Conservation (phyloP, 2,113 vertebrate species). For the Myotis yumanensis region DNA sequence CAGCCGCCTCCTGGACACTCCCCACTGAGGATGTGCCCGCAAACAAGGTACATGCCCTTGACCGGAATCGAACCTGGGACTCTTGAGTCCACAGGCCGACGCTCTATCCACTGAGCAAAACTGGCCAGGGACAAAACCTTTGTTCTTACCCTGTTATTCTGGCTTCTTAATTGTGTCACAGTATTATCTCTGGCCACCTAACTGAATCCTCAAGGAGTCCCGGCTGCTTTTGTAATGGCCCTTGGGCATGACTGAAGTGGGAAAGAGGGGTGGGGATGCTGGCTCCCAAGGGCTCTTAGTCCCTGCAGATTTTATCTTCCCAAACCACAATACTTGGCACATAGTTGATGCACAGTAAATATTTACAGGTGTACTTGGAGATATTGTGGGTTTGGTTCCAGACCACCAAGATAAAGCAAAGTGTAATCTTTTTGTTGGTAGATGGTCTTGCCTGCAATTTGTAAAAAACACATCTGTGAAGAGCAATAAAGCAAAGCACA, state of each 20-base stretch:
- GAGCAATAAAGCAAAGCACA: not conserved
- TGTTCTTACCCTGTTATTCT: not conserved
- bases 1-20: too few species aligned
- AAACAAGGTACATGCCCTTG: too few species aligned
- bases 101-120: too few species aligned
- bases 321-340: not conserved
- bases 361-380: not conserved
- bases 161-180: conserved; percentile 2
- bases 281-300: not conserved
- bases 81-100: too few species aligned
- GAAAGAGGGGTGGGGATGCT: not conserved
- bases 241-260: not conserved
- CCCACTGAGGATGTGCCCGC: too few species aligned
- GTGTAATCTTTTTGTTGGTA: not conserved
- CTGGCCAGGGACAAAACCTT: not conserved
- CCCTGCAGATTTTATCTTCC: not conserved
- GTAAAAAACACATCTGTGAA: not conserved
- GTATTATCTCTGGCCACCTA: not conserved
- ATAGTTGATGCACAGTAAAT: not conserved
- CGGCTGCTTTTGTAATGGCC: not conserved
- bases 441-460: not conserved
- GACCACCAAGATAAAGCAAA: not conserved
- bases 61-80: too few species aligned
- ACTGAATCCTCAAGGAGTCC: not conserved
- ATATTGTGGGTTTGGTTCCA: not conserved